phyloP scores from a whole-genome alignment of 2,888 invertebrate genomes.

The Aphelenchoides bicaudatus region DNA sequence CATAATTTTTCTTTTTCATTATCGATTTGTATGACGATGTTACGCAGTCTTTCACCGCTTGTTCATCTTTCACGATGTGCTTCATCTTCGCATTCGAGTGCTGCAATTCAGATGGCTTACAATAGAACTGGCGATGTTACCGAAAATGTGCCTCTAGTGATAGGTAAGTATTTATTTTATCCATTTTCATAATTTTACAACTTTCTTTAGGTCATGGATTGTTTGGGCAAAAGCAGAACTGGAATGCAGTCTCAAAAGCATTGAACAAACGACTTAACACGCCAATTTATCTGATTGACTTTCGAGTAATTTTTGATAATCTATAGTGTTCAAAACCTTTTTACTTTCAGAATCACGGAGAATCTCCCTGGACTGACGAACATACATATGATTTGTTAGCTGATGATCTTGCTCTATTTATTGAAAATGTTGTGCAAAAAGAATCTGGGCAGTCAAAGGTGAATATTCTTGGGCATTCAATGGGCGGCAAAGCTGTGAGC shows the following conservation, averaged over 20 bases:
- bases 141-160: slow-evolving; percentile 1
- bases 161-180: slow-evolving; percentile 1
- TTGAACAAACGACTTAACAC: slow-evolving; percentile 61
- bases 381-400: slow-evolving; percentile 72
- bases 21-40: too few relatives aligned
- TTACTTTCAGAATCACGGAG: slow-evolving; percentile 76
- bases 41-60: slow-evolving; percentile 1
- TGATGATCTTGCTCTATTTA: slow-evolving; percentile 69
- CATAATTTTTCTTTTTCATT: too few relatives aligned
- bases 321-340: neutral
- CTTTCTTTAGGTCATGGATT: slow-evolving; percentile 82
- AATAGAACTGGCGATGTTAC: slow-evolving; percentile 11
- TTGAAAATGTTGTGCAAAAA: slow-evolving; percentile 37
- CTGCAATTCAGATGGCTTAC: slow-evolving; percentile 15
- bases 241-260: slow-evolving; percentile 76
- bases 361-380: slow-evolving; percentile 74
- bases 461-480: slow-evolving; percentile 48
- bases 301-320: too few relatives aligned
- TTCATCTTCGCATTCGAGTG: neutral
- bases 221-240: slow-evolving; percentile 80
- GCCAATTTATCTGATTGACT: slow-evolving; percentile 75
- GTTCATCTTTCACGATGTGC: neutral
- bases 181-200: slow-evolving; percentile 57
- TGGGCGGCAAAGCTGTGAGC: slow-evolving; percentile 56
- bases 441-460: slow-evolving; percentile 25